Conservation (phyloP, 2,113 vertebrate species). For the Megaceryle maxima region DNA sequence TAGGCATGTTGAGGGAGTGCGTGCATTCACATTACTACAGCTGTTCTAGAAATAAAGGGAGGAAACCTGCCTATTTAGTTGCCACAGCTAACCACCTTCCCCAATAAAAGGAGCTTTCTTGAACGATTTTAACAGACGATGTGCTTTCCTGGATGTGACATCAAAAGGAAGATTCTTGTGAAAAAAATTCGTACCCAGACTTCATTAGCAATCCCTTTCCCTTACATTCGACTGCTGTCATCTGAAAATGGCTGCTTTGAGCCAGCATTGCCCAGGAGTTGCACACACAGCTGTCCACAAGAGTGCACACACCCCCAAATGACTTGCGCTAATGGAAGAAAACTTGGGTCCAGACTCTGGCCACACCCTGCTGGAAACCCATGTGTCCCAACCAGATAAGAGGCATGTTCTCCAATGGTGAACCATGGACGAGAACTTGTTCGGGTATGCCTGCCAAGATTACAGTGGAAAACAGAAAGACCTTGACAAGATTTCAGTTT, state of each 20-base stretch:
- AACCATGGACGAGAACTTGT: neutral
- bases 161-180: neutral
- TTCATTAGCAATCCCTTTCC: neutral
- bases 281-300: neutral
- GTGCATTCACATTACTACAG: neutral
- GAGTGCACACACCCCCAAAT: neutral
- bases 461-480: neutral
- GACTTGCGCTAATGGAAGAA: rapidly evolving
- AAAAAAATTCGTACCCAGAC: neutral
- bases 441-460: neutral
- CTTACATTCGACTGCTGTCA: neutral
- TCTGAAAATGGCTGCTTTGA: neutral
- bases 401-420: neutral
- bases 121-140: neutral
- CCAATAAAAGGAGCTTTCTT: neutral
- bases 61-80: neutral
- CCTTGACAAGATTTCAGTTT: neutral
- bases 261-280: neutral
- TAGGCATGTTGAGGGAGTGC: neutral
- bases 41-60: neutral
- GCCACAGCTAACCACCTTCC: neutral
- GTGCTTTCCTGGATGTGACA: neutral
- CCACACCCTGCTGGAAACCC: neutral
- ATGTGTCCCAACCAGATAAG: conserved; percentile 11
- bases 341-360: neutral